Evolutionary conservation across 2,888 invertebrate species (phyloP).

Genomic region (Drosophila merina): DNA sequence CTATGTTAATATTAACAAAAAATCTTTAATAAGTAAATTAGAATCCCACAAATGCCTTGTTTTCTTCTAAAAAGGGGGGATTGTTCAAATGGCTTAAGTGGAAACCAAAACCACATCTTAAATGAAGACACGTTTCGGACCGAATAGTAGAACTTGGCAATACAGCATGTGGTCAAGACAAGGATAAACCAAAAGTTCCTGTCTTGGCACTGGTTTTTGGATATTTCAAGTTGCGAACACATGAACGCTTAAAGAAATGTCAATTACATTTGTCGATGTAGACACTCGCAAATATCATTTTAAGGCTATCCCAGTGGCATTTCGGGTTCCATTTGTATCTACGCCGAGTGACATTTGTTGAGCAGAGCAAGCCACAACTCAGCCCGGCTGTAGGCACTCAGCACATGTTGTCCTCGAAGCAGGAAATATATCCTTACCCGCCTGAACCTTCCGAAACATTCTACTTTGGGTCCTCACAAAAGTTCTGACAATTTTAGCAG

Average conservation of each 20-base stretch:
- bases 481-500: slow-evolving; percentile 44
- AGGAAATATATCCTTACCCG: slow-evolving; percentile 27
- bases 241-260: slow-evolving; percentile 65
- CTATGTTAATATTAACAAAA: slow-evolving; percentile 6
- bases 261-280: slow-evolving; percentile 77
- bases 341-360: slow-evolving; percentile 43
- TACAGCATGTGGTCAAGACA: slow-evolving; percentile 42
- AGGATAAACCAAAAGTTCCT: slow-evolving; percentile 42
- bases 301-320: background rate
- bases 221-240: slow-evolving; percentile 32
- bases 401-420: slow-evolving; percentile 47
- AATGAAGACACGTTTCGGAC: slow-evolving; percentile 31
- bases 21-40: background rate
- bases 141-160: slow-evolving; percentile 27
- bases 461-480: slow-evolving; percentile 34
- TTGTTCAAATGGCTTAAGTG: no score
- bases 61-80: no score
- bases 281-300: slow-evolving; percentile 32
- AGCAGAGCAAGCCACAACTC: slow-evolving; percentile 29
- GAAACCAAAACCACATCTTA: slow-evolving; percentile 15
- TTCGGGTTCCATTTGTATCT: slow-evolving; percentile 11
- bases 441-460: background rate
- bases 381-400: slow-evolving; percentile 29
- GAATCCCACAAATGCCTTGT: no score
- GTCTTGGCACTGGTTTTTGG: slow-evolving; percentile 49